These are phyloP conservation scores for Athalia circularis DNA, from an alignment of 2,888 invertebrate genomes.

Conservation along the genomic window DNA sequence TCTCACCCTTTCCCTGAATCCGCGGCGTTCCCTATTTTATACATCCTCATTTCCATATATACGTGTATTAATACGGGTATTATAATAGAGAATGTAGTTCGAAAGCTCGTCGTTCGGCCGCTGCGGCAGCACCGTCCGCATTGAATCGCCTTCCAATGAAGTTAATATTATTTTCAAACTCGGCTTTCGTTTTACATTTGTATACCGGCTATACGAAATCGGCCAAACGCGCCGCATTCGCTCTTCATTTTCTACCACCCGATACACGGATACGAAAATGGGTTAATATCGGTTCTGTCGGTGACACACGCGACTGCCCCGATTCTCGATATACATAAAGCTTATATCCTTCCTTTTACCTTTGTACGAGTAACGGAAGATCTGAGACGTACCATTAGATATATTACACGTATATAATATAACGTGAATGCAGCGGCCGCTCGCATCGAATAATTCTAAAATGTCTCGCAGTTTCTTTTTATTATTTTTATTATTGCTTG, in stretches of 20 bases:
- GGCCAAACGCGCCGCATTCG: neutral
- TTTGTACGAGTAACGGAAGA: too few relatives aligned
- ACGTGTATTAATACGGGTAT: constrained; percentile 17
- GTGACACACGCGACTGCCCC: neutral
- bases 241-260: neutral
- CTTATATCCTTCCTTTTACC: too few relatives aligned
- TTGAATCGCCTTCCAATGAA: constrained; percentile 30
- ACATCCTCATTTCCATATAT: neutral
- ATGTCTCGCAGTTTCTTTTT: neutral
- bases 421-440: constrained; percentile 8
- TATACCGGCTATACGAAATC: too few relatives aligned
- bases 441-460: constrained; percentile 7
- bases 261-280: neutral
- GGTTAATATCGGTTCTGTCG: neutral
- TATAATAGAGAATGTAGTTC: neutral
- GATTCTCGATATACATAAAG: neutral
- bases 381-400: neutral
- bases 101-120: neutral
- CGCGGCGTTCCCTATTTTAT: neutral
- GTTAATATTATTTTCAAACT: constrained; percentile 20
- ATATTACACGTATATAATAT: neutral
- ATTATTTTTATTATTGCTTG: neutral
- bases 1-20: constrained; percentile 4
- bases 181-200: neutral
- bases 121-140: neutral